These are phyloP conservation scores for Malurus alboscapulatus DNA, from an alignment of 2,113 vertebrate genomes.

Conservation along the genomic window DNA sequence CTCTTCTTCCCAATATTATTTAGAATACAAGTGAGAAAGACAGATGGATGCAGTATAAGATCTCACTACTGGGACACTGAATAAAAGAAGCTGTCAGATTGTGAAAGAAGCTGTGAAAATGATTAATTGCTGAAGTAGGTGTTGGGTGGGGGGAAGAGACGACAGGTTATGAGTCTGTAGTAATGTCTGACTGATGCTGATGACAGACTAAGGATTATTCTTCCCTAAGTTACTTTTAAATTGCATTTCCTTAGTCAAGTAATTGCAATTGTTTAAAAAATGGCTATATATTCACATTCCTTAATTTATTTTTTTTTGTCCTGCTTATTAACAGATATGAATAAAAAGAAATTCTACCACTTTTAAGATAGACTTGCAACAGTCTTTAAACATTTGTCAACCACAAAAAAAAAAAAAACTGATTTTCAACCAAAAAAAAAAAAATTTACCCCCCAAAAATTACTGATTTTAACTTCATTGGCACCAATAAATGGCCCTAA, in stretches of 20 bases:
- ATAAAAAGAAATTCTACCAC: neutral
- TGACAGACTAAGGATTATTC: neutral
- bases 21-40: neutral
- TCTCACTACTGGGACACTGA: neutral
- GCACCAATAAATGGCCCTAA: neutral
- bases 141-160: neutral
- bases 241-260: neutral
- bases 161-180: neutral
- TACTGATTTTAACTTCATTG: neutral
- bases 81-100: neutral
- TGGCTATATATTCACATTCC: neutral
- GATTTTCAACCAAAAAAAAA: neutral
- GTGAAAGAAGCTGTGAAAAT: neutral
- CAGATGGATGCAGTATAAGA: neutral
- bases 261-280: neutral
- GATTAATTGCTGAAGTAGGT: neutral
- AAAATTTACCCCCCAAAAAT: neutral
- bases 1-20: neutral
- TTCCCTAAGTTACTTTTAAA: neutral
- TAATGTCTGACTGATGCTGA: neutral
- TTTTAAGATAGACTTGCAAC: neutral
- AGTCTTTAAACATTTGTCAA: neutral
- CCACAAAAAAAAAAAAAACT: neutral
- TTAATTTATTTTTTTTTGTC: neutral
- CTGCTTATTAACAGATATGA: rapidly evolving